Percentiles rank a stretch among this genome's conserved stretches.
phyloP scores from a whole-genome alignment of 2,797 vertebrate genomes.

The Anniella stebbinsi region DNA sequence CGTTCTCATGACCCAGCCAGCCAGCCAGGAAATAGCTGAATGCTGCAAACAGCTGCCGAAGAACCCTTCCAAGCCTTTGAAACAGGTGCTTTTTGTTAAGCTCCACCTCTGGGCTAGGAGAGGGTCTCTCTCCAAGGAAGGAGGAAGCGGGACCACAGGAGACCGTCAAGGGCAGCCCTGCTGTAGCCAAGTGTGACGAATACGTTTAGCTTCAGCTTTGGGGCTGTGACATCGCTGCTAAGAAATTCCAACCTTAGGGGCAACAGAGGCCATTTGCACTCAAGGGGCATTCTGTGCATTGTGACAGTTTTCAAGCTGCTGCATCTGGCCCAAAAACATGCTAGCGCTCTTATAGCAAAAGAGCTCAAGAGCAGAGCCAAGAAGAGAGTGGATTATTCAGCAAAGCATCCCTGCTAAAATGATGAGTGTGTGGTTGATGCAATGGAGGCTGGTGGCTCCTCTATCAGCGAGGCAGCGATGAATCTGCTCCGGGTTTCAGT shows the following conservation, averaged over 20 bases:
- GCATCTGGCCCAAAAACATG: neutral
- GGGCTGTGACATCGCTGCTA: neutral
- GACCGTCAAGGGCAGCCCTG: neutral
- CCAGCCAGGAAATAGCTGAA: neutral
- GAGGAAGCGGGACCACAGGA: neutral
- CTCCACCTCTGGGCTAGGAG: neutral
- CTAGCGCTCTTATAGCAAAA: neutral
- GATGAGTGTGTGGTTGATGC: neutral
- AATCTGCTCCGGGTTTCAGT: too few species aligned
- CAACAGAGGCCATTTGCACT: too few species aligned
- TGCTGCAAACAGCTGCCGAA: conserved; percentile 5
- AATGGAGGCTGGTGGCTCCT: too few species aligned
- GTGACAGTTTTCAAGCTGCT: neutral
- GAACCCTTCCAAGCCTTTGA: neutral
- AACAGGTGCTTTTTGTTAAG: conserved; percentile 34
- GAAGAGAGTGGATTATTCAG: neutral
- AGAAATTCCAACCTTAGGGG: neutral
- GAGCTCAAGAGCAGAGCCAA: too few species aligned
- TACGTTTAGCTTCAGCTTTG: neutral
- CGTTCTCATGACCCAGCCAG: conserved; percentile 6
- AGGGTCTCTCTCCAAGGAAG: neutral
- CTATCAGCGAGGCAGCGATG: too few species aligned
- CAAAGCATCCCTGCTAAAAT: neutral
- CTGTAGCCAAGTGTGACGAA: neutral
- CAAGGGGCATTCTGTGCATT: neutral